A percentile compares a stretch with the other conserved stretches of the same genome.
These are phyloP conservation scores for Goniozus legneri DNA, from an alignment of 1,140 invertebrate species.

Conservation along the genomic window DNA sequence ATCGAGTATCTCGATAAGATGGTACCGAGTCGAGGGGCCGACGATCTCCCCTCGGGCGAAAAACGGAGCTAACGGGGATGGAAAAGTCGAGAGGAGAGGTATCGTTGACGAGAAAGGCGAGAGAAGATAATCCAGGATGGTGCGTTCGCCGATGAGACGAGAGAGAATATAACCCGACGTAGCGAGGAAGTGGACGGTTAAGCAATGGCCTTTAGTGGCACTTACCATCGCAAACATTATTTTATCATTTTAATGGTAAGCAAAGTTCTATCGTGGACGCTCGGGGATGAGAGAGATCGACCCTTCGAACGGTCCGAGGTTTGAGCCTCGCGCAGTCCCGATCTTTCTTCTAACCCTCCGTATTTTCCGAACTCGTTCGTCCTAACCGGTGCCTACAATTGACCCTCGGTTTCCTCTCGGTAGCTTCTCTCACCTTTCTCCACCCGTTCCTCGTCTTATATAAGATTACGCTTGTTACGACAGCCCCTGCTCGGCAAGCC, in stretches of 20 bases:
- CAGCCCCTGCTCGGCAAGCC: slow-evolving; percentile 34
- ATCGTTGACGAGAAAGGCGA: background rate
- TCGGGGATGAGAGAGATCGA: background rate
- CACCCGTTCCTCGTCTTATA: slow-evolving; percentile 35
- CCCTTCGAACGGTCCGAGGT: slow-evolving; percentile 30
- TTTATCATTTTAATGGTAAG: slow-evolving; percentile 51
- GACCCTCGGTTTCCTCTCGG: too few species aligned
- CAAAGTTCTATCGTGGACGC: background rate
- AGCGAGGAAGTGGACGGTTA: slow-evolving; percentile 14
- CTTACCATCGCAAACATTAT: slow-evolving; percentile 52
- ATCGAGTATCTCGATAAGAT: background rate
- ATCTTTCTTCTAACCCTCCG: slow-evolving; percentile 1
- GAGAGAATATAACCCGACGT: background rate
- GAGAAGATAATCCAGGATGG: background rate
- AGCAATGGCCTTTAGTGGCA: slow-evolving; percentile 42
- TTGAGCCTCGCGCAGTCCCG: slow-evolving; percentile 14
- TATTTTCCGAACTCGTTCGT: background rate
- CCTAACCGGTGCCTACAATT: slow-evolving; percentile 26
- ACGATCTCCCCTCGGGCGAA: background rate
- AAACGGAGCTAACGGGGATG: background rate
- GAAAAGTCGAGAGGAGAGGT: background rate
- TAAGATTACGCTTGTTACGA: slow-evolving; percentile 51
- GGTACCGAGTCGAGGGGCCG: background rate
- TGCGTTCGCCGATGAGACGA: background rate
- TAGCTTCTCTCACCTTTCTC: too few species aligned